Evolutionary conservation across 2,888 invertebrate genomes (phyloP).

Genomic region (Agrochola lychnidis): DNA sequence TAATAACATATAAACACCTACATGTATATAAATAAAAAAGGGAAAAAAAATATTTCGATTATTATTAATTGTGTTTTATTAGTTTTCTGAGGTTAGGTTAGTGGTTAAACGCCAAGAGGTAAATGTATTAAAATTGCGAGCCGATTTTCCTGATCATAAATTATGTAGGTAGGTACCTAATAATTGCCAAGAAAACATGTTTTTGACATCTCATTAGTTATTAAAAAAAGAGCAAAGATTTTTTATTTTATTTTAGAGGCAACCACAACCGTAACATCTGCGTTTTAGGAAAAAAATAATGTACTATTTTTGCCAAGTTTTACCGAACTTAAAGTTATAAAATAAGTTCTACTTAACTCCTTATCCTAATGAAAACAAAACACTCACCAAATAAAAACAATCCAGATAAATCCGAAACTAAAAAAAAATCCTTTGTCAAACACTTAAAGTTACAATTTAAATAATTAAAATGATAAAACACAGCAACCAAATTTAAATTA

Average conservation of each 20-base stretch:
- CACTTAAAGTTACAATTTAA: not conserved
- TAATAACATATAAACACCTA: too few species aligned
- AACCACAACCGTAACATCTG: too few species aligned
- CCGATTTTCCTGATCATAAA: not conserved
- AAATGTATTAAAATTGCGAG: not conserved
- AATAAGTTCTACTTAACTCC: not conserved
- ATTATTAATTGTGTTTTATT: not conserved
- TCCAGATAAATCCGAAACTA: constrained; percentile 22
- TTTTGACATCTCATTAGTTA: too few species aligned
- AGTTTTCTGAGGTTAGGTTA: not conserved
- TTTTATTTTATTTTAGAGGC: not conserved
- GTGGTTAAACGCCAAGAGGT: too few species aligned
- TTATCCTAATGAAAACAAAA: not conserved
- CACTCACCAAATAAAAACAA: constrained; percentile 30
- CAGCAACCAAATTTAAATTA: not conserved
- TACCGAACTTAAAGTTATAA: not conserved
- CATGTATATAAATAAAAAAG: too few species aligned
- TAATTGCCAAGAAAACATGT: not conserved
- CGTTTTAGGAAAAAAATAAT: not conserved
- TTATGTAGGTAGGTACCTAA: not conserved
- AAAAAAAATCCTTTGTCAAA: not conserved
- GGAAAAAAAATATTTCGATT: too few species aligned
- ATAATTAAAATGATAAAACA: not conserved
- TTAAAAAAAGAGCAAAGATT: not conserved
- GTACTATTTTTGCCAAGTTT: too few species aligned